phyloP scores from a whole-genome alignment of 1,140 invertebrate species.

The Eriosoma lanigerum region DNA sequence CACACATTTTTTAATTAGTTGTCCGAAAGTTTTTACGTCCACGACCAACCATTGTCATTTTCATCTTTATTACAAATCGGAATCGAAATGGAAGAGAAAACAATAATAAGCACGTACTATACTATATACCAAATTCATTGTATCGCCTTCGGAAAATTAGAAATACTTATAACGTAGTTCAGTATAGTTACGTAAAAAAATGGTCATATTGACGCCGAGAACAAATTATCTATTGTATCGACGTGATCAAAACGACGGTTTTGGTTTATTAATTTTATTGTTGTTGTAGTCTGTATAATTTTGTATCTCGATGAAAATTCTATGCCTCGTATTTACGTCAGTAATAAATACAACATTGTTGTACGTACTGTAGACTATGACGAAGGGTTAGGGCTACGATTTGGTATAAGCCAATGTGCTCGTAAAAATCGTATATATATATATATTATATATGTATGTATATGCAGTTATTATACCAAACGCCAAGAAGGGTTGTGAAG shows the following conservation, averaged over 20 bases:
- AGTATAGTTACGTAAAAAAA: conserved; percentile 9
- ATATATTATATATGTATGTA: too few species aligned
- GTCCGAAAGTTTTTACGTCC: conserved; percentile 26
- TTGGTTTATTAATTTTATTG: too few species aligned
- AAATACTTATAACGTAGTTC: too few species aligned
- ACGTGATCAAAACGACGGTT: too few species aligned
- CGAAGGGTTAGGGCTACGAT: background rate
- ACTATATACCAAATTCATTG: background rate
- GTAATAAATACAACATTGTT: background rate
- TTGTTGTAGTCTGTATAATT: too few species aligned
- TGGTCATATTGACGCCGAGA: background rate
- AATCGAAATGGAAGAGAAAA: conserved; percentile 12
- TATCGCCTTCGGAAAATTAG: background rate
- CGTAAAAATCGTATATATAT: background rate
- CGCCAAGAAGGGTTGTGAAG: conserved; percentile 1
- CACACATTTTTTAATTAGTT: background rate
- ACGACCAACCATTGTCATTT: background rate
- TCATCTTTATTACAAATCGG: background rate
- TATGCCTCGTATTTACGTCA: too few species aligned
- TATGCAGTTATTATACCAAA: background rate
- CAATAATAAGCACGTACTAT: background rate
- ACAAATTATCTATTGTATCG: background rate
- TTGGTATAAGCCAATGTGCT: conserved; percentile 15
- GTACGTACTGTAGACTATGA: background rate
- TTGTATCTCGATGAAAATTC: too few species aligned